Evolutionary conservation across 2,113 vertebrate genomes (phyloP).

Genomic region (Garra rufa): DNA sequence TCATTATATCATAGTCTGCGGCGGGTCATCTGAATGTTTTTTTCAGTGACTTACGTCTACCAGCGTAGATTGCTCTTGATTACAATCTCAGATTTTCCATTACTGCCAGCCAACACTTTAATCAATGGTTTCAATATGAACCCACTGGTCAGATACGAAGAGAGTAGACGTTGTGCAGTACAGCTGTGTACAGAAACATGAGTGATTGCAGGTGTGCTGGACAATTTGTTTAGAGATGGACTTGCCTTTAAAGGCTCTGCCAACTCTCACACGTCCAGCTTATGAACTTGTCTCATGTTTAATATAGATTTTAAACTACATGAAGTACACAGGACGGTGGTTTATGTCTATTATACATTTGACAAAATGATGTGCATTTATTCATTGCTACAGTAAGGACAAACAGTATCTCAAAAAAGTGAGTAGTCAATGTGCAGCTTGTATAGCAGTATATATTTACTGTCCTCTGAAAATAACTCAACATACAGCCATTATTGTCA

Average conservation of each 20-base stretch:
- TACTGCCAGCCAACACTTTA: conserved; percentile 42
- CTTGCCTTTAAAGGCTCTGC: conserved; percentile 24
- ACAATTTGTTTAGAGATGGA: conserved; percentile 43
- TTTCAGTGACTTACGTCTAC: conserved; percentile 4
- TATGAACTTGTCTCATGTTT: conserved; percentile 3
- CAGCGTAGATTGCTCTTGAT: conserved; percentile 3
- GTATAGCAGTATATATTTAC: too few species aligned
- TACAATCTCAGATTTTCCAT: conserved; percentile 55
- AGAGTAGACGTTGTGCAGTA: background rate
- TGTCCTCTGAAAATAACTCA: too few species aligned
- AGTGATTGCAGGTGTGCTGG: conserved; percentile 41
- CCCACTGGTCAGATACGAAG: conserved; percentile 14
- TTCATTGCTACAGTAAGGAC: too few species aligned
- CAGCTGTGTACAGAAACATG: conserved; percentile 30
- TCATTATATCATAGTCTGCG: background rate
- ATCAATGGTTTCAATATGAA: conserved; percentile 35
- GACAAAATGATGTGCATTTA: background rate
- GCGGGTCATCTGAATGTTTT: background rate
- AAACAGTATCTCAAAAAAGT: too few species aligned
- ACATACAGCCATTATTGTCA: too few species aligned
- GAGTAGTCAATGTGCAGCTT: too few species aligned
- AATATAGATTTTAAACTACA: conserved; percentile 2
- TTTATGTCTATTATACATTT: conserved; percentile 15
- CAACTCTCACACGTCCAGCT: conserved; percentile 13
- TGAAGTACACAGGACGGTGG: background rate